phyloP scores from a whole-genome alignment of 2,888 invertebrate species.

The Idaea biselata region DNA sequence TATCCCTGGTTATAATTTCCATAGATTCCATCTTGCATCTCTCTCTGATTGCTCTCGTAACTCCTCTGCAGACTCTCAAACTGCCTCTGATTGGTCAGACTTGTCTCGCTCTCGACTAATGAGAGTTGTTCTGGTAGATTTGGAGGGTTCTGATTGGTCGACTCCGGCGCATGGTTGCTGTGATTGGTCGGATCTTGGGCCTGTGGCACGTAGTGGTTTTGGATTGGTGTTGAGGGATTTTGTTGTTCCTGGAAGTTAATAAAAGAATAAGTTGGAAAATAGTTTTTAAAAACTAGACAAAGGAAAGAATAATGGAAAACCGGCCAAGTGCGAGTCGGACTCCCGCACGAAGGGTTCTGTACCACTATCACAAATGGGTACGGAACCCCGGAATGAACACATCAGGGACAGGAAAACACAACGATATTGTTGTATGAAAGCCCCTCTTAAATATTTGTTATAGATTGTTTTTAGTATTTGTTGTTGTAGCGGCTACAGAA shows the following conservation, averaged over 20 bases:
- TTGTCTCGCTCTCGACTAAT: slow-evolving; percentile 23
- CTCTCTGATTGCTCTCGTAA: slow-evolving; percentile 35
- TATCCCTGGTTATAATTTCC: slow-evolving; percentile 35
- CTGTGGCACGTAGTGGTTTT: slow-evolving; percentile 33
- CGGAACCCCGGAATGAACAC: no score
- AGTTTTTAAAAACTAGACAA: background rate
- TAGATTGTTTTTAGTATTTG: no score
- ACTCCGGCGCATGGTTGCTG: slow-evolving; percentile 23
- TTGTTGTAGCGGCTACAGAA: no score
- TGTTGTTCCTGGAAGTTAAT: slow-evolving; percentile 31
- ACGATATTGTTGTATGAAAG: no score
- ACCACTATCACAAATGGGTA: no score
- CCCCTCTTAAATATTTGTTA: no score
- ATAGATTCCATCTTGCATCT: slow-evolving; percentile 23
- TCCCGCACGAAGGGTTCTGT: no score
- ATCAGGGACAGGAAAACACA: no score
- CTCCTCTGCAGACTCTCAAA: slow-evolving; percentile 22
- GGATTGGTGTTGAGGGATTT: slow-evolving; percentile 40
- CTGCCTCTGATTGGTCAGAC: slow-evolving; percentile 29
- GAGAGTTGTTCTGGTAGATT: slow-evolving; percentile 18
- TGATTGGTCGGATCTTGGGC: slow-evolving; percentile 28
- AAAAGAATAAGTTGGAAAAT: background rate
- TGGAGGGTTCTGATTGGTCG: slow-evolving; percentile 28
- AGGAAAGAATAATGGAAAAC: no score
- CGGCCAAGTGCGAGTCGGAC: no score